Percentiles rank a stretch among this genome's conserved stretches.
Evolutionary conservation across 1,140 invertebrate genomes (phyloP).

Genomic region (Aphelinus certus): DNA sequence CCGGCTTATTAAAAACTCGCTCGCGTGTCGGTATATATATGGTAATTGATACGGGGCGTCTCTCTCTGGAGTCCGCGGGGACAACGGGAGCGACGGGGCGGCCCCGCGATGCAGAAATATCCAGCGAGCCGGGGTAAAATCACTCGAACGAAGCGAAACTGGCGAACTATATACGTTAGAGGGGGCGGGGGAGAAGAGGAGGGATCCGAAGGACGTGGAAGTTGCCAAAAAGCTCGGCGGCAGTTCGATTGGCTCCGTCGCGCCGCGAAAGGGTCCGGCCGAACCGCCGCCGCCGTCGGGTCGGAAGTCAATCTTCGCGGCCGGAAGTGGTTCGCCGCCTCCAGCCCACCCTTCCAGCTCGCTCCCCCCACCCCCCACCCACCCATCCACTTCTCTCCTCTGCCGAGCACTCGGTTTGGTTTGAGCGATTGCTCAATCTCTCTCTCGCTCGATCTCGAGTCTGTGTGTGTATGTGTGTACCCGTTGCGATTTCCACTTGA

Average conservation of each 20-base stretch:
- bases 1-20: slow-evolving; percentile 23
- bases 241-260: slow-evolving; percentile 43
- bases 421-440: slow-evolving; percentile 35
- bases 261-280: not conserved
- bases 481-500: no score
- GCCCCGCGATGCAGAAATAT: no score
- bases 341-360: slow-evolving; percentile 25
- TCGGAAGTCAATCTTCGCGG: slow-evolving; percentile 62
- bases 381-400: slow-evolving; percentile 7
- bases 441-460: slow-evolving; percentile 12
- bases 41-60: not conserved
- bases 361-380: not conserved
- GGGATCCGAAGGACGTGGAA: not conserved
- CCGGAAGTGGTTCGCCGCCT: slow-evolving; percentile 57
- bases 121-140: no score
- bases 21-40: no score
- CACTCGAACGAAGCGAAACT: no score
- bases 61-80: no score
- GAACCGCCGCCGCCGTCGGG: slow-evolving; percentile 42
- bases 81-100: no score
- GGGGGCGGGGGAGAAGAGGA: not conserved
- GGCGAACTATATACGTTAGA: no score
- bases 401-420: slow-evolving; percentile 20
- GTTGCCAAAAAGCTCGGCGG: slow-evolving; percentile 33
- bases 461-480: no score